Conservation (phyloP, 2,797 vertebrate genomes). For the Cyclopterus lumpus region DNA sequence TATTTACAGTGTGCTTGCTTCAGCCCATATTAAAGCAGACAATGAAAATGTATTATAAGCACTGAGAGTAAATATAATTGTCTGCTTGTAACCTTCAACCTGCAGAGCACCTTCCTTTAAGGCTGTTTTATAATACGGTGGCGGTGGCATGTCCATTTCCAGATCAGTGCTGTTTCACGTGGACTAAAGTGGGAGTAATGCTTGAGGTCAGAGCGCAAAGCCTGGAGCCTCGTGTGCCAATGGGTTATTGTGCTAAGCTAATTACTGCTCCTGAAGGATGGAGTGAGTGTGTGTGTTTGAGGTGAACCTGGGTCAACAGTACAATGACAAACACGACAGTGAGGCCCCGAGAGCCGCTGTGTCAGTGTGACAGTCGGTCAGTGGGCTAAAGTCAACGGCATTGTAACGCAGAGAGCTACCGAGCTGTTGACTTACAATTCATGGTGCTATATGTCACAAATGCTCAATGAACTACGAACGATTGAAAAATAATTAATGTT, state of each 20-base stretch:
- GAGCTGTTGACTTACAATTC: not conserved
- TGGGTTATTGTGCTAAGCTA: slow-evolving; percentile 76
- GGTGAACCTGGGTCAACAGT: slow-evolving; percentile 44
- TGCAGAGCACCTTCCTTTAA: not conserved
- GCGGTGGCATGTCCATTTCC: not conserved
- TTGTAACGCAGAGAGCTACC: not conserved
- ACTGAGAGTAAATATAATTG: not conserved
- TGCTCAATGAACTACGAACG: not conserved
- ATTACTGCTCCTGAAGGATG: slow-evolving; percentile 66
- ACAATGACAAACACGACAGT: slow-evolving; percentile 5
- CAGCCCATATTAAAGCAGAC: not conserved
- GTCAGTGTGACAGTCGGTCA: slow-evolving; percentile 69
- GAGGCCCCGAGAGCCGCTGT: slow-evolving; percentile 39
- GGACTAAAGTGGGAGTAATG: not conserved
- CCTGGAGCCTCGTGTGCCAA: slow-evolving; percentile 48
- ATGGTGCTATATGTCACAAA: not conserved
- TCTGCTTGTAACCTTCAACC: not conserved
- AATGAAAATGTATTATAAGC: not conserved
- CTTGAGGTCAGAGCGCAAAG: slow-evolving; percentile 41
- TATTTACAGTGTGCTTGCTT: not conserved
- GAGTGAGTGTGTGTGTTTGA: slow-evolving; percentile 40
- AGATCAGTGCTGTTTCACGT: not conserved
- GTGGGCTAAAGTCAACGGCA: slow-evolving; percentile 30
- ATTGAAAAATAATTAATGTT: not conserved
- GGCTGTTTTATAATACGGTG: not conserved